Evolutionary conservation across 2,797 vertebrate genomes (phyloP).

Genomic region (Aulostomus chinensis): DNA sequence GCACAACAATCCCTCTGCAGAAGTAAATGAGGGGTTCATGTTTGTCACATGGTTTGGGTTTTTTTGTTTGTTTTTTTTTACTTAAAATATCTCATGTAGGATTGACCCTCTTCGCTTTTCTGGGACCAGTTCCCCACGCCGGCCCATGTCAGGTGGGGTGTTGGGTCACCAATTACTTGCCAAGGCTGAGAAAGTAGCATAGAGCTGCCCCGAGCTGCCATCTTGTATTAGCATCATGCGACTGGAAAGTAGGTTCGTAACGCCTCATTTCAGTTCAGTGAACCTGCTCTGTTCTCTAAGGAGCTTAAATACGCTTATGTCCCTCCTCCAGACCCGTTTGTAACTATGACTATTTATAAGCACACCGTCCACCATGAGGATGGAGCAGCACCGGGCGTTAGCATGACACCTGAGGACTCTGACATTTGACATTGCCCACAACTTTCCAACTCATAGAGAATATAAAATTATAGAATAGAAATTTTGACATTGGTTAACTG

Average conservation of each 20-base stretch:
- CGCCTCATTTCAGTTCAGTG: constrained; percentile 58
- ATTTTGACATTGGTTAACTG: too few species aligned
- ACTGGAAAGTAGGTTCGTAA: constrained; percentile 65
- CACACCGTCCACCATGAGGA: constrained; percentile 8
- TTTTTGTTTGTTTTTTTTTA: constrained; percentile 65
- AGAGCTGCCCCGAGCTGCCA: constrained; percentile 79
- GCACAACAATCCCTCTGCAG: too few species aligned
- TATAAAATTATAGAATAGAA: too few species aligned
- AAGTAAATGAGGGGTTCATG: too few species aligned
- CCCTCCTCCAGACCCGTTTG: constrained; percentile 37
- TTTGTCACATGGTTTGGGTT: too few species aligned
- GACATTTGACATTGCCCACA: too few species aligned
- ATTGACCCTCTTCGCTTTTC: constrained; percentile 70
- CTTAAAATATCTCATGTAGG: constrained; percentile 64
- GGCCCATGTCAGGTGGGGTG: constrained; percentile 71
- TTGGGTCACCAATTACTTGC: constrained; percentile 81
- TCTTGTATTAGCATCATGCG: constrained; percentile 76
- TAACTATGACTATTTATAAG: constrained; percentile 46
- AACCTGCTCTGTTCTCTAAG: constrained; percentile 42
- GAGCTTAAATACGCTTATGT: constrained; percentile 39
- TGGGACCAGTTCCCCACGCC: constrained; percentile 59
- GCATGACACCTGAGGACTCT: too few species aligned
- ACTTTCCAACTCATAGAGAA: too few species aligned
- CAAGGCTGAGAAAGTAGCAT: constrained; percentile 79
- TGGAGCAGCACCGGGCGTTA: constrained; percentile 4